Evolutionary conservation across 2,797 vertebrate species (phyloP).

Genomic region (Pipistrellus pygmaeus): DNA sequence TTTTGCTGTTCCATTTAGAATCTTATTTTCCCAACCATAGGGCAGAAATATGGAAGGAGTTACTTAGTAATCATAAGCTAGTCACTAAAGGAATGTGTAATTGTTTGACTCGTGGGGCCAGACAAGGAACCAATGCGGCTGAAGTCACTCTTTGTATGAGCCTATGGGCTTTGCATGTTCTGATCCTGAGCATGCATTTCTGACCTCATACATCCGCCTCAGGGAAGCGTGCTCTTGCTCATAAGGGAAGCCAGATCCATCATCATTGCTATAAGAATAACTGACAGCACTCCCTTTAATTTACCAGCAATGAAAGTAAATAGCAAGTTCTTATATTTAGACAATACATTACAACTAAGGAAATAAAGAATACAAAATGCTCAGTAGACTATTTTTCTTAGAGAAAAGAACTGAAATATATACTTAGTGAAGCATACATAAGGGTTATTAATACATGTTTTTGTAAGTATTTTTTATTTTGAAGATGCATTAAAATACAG

Average conservation of each 20-base stretch:
- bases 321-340: neutral
- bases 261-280: conserved; percentile 3
- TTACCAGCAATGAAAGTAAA: conserved; percentile 21
- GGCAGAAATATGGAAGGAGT: neutral
- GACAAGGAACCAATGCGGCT: neutral
- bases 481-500: conserved; percentile 42
- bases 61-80: neutral
- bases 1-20: neutral
- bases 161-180: neutral
- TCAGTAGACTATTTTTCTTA: neutral
- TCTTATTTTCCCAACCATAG: neutral
- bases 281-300: neutral
- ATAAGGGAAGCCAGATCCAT: neutral
- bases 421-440: neutral
- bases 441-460: neutral
- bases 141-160: neutral
- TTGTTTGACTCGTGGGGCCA: neutral
- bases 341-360: conserved; percentile 4
- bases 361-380: neutral
- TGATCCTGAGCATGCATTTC: neutral
- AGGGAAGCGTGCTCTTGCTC: neutral
- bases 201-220: neutral
- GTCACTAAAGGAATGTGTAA: neutral
- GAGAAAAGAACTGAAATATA: neutral
- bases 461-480: neutral